Percentiles rank a stretch among this genome's conserved stretches.
Evolutionary conservation across 2,113 vertebrate species (phyloP).

Genomic region (Chaenogobius annularis): DNA sequence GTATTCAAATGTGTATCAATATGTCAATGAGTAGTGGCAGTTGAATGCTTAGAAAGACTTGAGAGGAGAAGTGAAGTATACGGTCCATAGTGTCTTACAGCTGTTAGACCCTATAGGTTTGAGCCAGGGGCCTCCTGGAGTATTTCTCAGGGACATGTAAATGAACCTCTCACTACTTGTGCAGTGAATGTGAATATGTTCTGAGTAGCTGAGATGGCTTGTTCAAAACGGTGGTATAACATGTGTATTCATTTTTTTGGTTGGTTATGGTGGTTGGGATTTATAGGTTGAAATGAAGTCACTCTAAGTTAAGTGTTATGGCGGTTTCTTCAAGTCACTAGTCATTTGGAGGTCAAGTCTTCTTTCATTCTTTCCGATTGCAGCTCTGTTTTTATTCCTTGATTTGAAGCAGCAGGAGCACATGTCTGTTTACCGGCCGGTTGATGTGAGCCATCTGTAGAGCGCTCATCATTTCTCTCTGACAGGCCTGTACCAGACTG

Average conservation of each 20-base stretch:
- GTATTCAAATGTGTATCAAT: background rate
- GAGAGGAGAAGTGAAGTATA: background rate
- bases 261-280: background rate
- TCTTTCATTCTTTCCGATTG: background rate
- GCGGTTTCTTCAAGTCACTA: background rate
- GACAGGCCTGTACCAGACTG: conserved; percentile 15
- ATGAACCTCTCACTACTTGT: conserved; percentile 8
- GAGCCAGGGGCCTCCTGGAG: background rate
- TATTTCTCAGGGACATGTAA: conserved; percentile 6
- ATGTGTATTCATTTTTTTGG: background rate
- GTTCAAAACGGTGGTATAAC: background rate
- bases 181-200: background rate
- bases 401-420: conserved; percentile 13
- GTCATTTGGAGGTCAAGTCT: background rate
- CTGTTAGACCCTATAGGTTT: background rate
- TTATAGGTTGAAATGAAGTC: too few species aligned
- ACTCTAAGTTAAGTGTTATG: background rate
- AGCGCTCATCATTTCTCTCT: conserved; percentile 6
- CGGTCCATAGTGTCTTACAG: background rate
- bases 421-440: conserved; percentile 2
- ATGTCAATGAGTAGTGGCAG: background rate
- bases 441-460: conserved; percentile 15
- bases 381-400: conserved; percentile 6
- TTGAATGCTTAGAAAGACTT: background rate
- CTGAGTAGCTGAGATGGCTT: background rate